Conservation (phyloP, 2,888 invertebrate genomes). For the Chaetoderma sp. region DNA sequence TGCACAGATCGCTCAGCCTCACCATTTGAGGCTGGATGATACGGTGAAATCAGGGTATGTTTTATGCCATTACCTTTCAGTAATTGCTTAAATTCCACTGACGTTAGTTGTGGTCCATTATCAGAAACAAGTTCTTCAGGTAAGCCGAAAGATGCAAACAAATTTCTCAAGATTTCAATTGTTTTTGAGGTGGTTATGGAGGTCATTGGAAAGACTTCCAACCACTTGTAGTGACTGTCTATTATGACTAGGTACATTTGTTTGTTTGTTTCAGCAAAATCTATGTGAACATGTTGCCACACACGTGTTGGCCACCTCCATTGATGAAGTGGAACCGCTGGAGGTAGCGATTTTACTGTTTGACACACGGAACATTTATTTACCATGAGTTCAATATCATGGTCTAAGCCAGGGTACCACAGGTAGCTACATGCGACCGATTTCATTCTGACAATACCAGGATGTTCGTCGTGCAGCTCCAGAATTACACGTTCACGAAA, state of each 20-base stretch:
- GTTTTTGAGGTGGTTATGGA: constrained; percentile 31
- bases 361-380: constrained; percentile 41
- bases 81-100: constrained; percentile 43
- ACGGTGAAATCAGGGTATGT: constrained; percentile 42
- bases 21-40: constrained; percentile 52
- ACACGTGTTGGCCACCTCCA: constrained; percentile 51
- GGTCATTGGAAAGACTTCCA: constrained; percentile 53
- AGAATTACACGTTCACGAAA: constrained; percentile 37
- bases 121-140: constrained; percentile 55
- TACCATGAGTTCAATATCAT: constrained; percentile 41
- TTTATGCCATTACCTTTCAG: constrained; percentile 39
- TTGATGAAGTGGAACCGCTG: constrained; percentile 42
- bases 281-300: constrained; percentile 68
- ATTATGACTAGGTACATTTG: constrained; percentile 56
- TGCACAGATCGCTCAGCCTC: constrained; percentile 48
- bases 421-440: constrained; percentile 32
- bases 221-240: constrained; percentile 69
- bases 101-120: constrained; percentile 55
- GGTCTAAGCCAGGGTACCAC: constrained; percentile 35
- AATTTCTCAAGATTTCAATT: constrained; percentile 30
- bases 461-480: constrained; percentile 44
- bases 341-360: constrained; percentile 32
- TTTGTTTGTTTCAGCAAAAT: constrained; percentile 67
- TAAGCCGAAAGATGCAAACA: constrained; percentile 48
- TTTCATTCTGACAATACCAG: constrained; percentile 41